These are phyloP conservation scores for Brenthis ino DNA, from an alignment of 2,888 invertebrate genomes.

Conservation along the genomic window DNA sequence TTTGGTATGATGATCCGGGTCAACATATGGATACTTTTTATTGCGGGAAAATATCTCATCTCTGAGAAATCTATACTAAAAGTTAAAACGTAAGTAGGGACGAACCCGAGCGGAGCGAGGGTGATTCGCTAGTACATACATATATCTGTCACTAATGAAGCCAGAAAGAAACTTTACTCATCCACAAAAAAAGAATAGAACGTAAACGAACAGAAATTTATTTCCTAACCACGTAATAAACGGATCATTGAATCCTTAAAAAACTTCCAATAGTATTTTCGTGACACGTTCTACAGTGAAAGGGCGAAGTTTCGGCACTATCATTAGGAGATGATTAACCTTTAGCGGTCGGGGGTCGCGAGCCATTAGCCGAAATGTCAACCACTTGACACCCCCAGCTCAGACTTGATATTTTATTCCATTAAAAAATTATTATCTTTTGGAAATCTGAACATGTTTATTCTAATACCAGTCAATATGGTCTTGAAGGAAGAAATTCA, in stretches of 20 bases:
- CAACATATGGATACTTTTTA: too few species aligned
- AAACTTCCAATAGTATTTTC: conserved; percentile 30
- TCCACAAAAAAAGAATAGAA: conserved; percentile 3
- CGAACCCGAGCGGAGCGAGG: too few species aligned
- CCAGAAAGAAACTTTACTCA: not conserved
- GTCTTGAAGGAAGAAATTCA: too few species aligned
- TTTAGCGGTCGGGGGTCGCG: conserved; percentile 62
- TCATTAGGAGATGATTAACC: conserved; percentile 80
- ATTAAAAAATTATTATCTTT: conserved; percentile 17
- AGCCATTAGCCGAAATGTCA: conserved; percentile 71
- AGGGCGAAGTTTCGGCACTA: conserved; percentile 56
- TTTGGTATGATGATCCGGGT: too few species aligned
- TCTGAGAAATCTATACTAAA: too few species aligned
- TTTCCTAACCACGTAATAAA: conserved; percentile 24
- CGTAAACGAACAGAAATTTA: conserved; percentile 15
- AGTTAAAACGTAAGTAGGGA: too few species aligned
- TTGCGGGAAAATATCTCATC: too few species aligned
- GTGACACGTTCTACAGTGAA: conserved; percentile 37
- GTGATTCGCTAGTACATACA: too few species aligned
- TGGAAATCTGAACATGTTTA: not conserved
- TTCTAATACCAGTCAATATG: not conserved
- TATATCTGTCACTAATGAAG: not conserved
- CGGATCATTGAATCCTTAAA: conserved; percentile 32
- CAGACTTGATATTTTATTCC: conserved; percentile 43
- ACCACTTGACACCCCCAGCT: conserved; percentile 59